phyloP scores from a whole-genome alignment of 2,888 invertebrate species.

The Bruchidius siliquastri region DNA sequence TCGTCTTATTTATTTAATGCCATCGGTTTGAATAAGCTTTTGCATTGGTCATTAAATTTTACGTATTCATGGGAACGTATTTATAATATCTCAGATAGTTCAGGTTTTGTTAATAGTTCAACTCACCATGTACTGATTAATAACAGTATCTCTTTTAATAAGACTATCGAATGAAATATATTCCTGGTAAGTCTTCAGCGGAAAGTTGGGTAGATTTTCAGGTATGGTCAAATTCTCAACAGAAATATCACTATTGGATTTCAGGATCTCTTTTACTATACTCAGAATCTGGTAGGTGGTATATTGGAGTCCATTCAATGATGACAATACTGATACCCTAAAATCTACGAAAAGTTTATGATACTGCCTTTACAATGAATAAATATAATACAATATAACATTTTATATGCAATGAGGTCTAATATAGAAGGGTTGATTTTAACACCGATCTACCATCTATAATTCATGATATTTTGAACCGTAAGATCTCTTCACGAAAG shows the following conservation, averaged over 20 bases:
- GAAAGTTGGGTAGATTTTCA: slow-evolving; percentile 5
- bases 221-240: slow-evolving; percentile 3
- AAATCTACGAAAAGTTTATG: not conserved
- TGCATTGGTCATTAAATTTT: no score
- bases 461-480: no score
- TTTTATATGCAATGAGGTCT: no score
- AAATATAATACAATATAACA: no score
- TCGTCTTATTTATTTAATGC: no score
- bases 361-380: not conserved
- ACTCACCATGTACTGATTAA: slow-evolving; percentile 6
- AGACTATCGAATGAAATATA: slow-evolving; percentile 3
- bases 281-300: slow-evolving; percentile 3
- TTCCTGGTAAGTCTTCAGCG: slow-evolving; percentile 1
- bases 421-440: no score
- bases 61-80: no score
- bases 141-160: not conserved
- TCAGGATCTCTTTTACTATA: slow-evolving; percentile 2
- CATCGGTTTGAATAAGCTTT: no score
- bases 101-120: not conserved
- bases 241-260: slow-evolving; percentile 1
- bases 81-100: no score
- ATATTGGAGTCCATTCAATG: not conserved
- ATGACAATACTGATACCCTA: not conserved
- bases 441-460: no score
- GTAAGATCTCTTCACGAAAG: no score